Evolutionary conservation across 2,113 vertebrate species (phyloP), one percentile per base, ranked within the genome.

Genomic region (Paramormyrops kingsleyae): DNA sequence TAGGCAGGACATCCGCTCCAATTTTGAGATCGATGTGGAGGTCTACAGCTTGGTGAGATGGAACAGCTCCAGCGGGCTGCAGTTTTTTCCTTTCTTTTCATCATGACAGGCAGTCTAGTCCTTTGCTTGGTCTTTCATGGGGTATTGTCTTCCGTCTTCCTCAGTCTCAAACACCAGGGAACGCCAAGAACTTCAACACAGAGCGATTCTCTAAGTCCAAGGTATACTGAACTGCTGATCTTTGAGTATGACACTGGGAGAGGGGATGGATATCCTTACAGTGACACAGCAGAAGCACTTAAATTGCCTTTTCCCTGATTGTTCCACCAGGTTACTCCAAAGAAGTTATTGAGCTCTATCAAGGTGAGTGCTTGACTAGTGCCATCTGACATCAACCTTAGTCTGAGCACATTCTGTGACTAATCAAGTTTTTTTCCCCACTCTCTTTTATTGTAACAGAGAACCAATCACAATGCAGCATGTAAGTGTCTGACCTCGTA

Each of bases 11-110:
- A 95, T 96, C 87, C 94, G 94, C 44, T 92, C 96, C 4, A 94
- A 92, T 77, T 97, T 97, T 92, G 95, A 95, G 46, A 96, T 97
- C 19, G 96, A 97, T 74, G 93, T 96, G n/a, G 96, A 97, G 87
- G 96, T 97, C 50, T 97, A 97, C 93, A 96, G 96, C 90, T 91
- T 97, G 96, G 96, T 97, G 89, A 96, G 91, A 15, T 39, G 39
- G 62, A 88, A 13, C 42, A 17, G 4, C 59, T 88, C 24, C 10
- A 46, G 44, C n/a, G 1, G 7, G 49, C 35, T 87, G 35, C 8
- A 19, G 19, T 47, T 21, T 46, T 39, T 47, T n/a, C n/a, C n/a
- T 39, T 53, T 66, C n/a, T 66, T 21, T 53, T 42, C 2, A 8
- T 21, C 35, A 53, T 10, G 86, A 56, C 52, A n/a, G 31, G 27